Evolutionary conservation across 2,888 invertebrate species (phyloP), one percentile per base, ranked within the genome.

Genomic region (Dolichomitus sp.): DNA sequence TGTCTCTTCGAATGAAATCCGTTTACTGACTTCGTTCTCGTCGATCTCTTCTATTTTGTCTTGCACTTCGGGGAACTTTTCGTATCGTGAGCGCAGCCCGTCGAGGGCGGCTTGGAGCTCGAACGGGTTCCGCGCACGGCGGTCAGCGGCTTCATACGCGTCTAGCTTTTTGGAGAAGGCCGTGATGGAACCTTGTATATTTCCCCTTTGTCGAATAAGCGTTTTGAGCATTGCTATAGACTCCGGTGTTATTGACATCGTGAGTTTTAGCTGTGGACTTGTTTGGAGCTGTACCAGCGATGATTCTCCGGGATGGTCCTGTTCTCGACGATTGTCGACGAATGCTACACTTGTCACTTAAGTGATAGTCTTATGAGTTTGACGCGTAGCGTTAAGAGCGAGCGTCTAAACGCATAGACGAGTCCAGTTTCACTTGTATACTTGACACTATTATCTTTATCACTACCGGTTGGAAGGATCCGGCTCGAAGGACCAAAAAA

Each of bases 91-190:
- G 54, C 74, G 66, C 17, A 81, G 14, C 2, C 59, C 57, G 33
- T 81, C 77, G 40, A 76, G 73, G 17, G 77, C 72, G 17, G 66
- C 66, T 66, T 73, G 52, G 6, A 77, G 50, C 27, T 68, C 52
- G 27, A 66, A 66, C 9, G 63, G 66, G 19, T 52, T 37, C 5
- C 59, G 68, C 11, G 6, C 14, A 11, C 0, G 7, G 19, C 12
- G 6, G 19, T 27, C 11, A 7, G 33, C 12, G n/a, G 30, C 68
- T 12, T 66, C 54, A 30, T 27, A 76, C 6, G 66, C 14, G 19
- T 65, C 76, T 4, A 66, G 23, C 9, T 19, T 6, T 5, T 57
- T 68, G 12, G 33, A 1, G 42, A 66, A 57, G 0, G 1, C 12
- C 0, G 48, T 76, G 7, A 66, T 76, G 30, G 76, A 1, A 2